Evolutionary conservation across 2,797 vertebrate genomes (phyloP).

Genomic region (Aulostomus chinensis): DNA sequence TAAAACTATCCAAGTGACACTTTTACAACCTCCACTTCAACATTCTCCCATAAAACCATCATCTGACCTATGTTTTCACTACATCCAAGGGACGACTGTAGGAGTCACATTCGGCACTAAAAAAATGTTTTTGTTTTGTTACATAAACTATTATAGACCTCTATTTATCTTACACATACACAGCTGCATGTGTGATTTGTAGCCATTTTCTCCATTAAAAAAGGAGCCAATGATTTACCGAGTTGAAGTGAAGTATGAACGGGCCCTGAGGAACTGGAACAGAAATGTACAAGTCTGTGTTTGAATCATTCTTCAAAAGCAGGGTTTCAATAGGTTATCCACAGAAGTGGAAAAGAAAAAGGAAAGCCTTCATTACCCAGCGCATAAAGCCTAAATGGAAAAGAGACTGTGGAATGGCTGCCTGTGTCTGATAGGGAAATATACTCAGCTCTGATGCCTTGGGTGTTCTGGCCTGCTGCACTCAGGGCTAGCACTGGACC

Average conservation of each 20-base stretch:
- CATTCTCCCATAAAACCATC: neutral
- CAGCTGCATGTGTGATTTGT: neutral
- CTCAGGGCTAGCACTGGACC: conserved; percentile 64
- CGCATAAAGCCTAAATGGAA: conserved; percentile 68
- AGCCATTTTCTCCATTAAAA: conserved; percentile 3
- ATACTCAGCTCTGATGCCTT: conserved; percentile 68
- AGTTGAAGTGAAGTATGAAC: conserved; percentile 28
- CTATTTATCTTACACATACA: neutral
- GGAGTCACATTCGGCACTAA: no score
- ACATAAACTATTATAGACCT: no score
- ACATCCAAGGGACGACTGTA: no score
- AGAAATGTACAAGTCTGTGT: conserved; percentile 49
- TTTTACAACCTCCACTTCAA: neutral
- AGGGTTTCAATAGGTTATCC: conserved; percentile 67
- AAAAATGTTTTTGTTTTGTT: neutral
- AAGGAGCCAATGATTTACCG: conserved; percentile 18
- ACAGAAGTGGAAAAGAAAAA: conserved; percentile 60
- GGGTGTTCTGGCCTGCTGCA: conserved; percentile 73
- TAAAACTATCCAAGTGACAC: neutral
- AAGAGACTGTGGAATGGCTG: conserved; percentile 71
- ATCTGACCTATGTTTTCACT: neutral
- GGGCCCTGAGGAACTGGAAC: conserved; percentile 29
- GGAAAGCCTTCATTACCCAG: conserved; percentile 67
- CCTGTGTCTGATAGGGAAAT: conserved; percentile 64
- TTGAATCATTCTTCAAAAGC: conserved; percentile 64